Percentiles rank a stretch among this genome's conserved stretches.
phyloP scores from a whole-genome alignment of 1,140 invertebrate species.

The Onthophagus taurus region DNA sequence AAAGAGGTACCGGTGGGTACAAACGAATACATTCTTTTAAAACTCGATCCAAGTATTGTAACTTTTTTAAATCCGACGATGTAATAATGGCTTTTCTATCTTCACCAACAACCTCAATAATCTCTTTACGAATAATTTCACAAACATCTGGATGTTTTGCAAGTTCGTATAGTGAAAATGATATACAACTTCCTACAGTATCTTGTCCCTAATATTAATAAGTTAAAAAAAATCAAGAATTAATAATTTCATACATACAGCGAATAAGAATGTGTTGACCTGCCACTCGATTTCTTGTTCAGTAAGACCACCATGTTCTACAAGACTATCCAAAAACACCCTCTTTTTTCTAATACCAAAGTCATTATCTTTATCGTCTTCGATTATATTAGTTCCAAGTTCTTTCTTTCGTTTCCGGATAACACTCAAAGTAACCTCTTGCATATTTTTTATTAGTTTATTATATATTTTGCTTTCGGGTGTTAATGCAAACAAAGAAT shows the following conservation, averaged over 20 bases:
- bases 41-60: constrained; percentile 56
- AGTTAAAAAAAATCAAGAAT: neutral
- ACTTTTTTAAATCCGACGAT: constrained; percentile 46
- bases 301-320: neutral
- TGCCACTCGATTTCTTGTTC: neutral
- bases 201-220: constrained; percentile 47
- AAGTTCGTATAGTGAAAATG: constrained; percentile 48
- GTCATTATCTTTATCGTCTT: neutral
- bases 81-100: constrained; percentile 3
- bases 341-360: neutral
- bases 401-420: neutral
- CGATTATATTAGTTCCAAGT: neutral
- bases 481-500: neutral
- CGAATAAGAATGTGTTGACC: neutral
- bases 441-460: neutral
- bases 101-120: constrained; percentile 42
- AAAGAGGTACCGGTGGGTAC: constrained; percentile 57
- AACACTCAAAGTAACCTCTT: neutral
- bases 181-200: constrained; percentile 54
- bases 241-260: neutral
- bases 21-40: constrained; percentile 52
- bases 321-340: neutral
- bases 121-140: constrained; percentile 49
- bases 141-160: constrained; percentile 52
- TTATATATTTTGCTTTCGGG: neutral